These are phyloP conservation scores for Phoxinus dragarum DNA, from an alignment of 2,797 vertebrate species.

Conservation along the genomic window DNA sequence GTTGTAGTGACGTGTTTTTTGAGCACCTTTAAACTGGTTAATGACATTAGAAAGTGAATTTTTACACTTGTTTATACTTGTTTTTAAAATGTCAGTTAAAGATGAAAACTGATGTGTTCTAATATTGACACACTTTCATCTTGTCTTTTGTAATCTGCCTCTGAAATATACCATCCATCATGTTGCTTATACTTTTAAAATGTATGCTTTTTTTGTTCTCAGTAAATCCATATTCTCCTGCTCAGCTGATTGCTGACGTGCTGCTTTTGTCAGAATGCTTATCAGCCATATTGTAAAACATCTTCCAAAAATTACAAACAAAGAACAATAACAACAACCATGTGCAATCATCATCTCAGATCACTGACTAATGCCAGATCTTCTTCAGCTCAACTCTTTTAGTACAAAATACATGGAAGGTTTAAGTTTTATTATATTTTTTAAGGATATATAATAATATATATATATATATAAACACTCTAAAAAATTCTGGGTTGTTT, in stretches of 20 bases:
- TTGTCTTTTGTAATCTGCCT: conserved; percentile 24
- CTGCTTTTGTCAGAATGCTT: conserved; percentile 75
- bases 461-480: too few relatives aligned
- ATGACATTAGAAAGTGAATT: conserved; percentile 10
- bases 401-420: conserved; percentile 83
- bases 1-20: background rate
- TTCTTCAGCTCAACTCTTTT: conserved; percentile 77
- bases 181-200: conserved; percentile 35
- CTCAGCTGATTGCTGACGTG: conserved; percentile 76
- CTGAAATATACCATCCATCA: conserved; percentile 22
- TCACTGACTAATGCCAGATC: conserved; percentile 79
- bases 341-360: conserved; percentile 77
- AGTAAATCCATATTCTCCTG: conserved; percentile 67
- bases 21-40: conserved; percentile 13
- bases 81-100: conserved; percentile 26
- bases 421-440: conserved; percentile 69
- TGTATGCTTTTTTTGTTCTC: background rate
- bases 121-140: conserved; percentile 4
- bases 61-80: conserved; percentile 14
- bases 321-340: conserved; percentile 57
- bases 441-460: too few relatives aligned
- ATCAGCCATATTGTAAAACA: conserved; percentile 79
- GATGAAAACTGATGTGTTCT: background rate
- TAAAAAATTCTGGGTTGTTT: too few relatives aligned
- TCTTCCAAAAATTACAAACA: conserved; percentile 1